Conservation (phyloP, 2,113 vertebrate species). For the Pao palembangensis region DNA sequence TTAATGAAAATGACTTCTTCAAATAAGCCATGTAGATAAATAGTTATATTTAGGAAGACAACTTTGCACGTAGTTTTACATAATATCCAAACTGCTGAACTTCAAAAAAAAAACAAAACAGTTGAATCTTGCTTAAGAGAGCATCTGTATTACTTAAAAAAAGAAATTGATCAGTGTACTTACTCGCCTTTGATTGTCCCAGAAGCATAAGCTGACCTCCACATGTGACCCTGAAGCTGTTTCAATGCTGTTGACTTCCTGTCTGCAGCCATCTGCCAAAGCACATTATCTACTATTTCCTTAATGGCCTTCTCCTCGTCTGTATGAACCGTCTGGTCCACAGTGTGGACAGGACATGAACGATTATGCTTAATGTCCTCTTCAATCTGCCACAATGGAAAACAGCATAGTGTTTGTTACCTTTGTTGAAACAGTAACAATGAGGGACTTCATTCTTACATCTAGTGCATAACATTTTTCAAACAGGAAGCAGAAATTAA, state of each 20-base stretch:
- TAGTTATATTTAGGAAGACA: too few species aligned
- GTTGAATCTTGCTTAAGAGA: too few species aligned
- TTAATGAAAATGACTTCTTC: too few species aligned
- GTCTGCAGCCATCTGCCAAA: slow-evolving; percentile 95
- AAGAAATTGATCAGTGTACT: slow-evolving; percentile 66
- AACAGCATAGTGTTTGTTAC: background rate
- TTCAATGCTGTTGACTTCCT: slow-evolving; percentile 94
- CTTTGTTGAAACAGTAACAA: background rate
- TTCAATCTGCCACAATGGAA: slow-evolving; percentile 76
- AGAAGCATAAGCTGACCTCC: slow-evolving; percentile 83
- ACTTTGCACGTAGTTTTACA: too few species aligned
- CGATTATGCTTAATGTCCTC: slow-evolving; percentile 86
- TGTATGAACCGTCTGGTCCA: slow-evolving; percentile 77
- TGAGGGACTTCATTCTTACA: too few species aligned
- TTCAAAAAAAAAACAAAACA: too few species aligned
- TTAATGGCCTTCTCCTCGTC: slow-evolving; percentile 84
- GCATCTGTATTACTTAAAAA: background rate
- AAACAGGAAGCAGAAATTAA: background rate
- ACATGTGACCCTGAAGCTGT: slow-evolving; percentile 96
- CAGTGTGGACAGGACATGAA: slow-evolving; percentile 80
- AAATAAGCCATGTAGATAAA: too few species aligned
- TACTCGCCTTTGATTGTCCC: slow-evolving; percentile 94
- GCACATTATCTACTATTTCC: slow-evolving; percentile 86
- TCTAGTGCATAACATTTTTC: background rate
- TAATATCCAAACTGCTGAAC: too few species aligned